Base-by-base conservation (phyloP, 1,140 invertebrate genomes). In the Pogonomyrmex barbatus region DNA sequence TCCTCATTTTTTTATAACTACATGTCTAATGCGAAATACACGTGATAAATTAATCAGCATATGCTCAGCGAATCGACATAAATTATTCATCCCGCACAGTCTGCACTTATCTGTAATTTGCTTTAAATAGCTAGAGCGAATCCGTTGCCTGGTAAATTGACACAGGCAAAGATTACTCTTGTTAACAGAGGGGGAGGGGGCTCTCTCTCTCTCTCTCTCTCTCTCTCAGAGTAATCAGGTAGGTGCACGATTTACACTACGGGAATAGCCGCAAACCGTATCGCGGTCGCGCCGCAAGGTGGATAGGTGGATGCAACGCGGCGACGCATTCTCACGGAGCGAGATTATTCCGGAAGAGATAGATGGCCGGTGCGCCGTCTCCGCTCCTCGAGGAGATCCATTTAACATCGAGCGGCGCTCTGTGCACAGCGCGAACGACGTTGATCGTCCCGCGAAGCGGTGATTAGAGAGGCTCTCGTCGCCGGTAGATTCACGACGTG, bases 361-460 rank as follows among this genome's bases (percentile, higher is more conserved):
- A 24, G 24, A 68, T 56, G 62, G 67, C 52, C 67, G 62, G 76
- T 56, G 56, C 42, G 42, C 62, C 47, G 45, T 42, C 63, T 47
- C 67, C 42, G 58, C 79, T 45, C 54, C 75, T 33, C 36, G 58
- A 54, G 73, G 56, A 71, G 86, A 88, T 71, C 81, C 65, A 81
- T 86, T 86, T 86, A 86, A 81, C 76, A 86, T 86, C 63, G 87
- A 88, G 85, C 60, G 65, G 56, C 75, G 83, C 60, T 67, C 36
- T 56, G 47, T 88, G 78, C 88, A 90, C 88, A 89, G 91, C 88
- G 89, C 90, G 90, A 86, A 87, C 90, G 88, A 88, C 91, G 91
- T 91, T 90, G 89, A 91, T 91, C 90, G 87, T 63, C 30, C 30
- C 47, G 58, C 81, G 88, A 76, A 83, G 42, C 71, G 83, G 79